Percentiles rank a stretch among this genome's conserved stretches.
phyloP scores from a whole-genome alignment of 2,888 invertebrate species.

The Thecophora atra region DNA sequence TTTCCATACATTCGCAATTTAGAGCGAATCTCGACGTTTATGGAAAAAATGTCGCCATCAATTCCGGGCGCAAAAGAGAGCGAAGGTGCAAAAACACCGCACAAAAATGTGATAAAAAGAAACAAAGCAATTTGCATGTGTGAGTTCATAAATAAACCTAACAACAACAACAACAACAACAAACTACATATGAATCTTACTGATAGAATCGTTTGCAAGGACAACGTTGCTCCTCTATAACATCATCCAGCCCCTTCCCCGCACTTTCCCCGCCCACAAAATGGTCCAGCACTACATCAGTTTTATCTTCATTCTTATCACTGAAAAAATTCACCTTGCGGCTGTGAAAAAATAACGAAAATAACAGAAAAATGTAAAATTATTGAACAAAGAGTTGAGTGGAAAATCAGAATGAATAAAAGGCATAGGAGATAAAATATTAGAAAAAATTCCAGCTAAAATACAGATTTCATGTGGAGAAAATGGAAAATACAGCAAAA shows the following conservation, averaged over 20 bases:
- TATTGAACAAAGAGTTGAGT: conserved; percentile 54
- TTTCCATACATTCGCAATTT: conserved; percentile 57
- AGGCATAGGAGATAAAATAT: conserved; percentile 20
- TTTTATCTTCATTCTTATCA: conserved; percentile 20
- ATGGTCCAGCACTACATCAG: not conserved
- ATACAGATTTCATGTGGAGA: not conserved
- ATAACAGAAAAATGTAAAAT: conserved; percentile 44
- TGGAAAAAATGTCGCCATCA: conserved; percentile 43
- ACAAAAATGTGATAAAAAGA: conserved; percentile 26
- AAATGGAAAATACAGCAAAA: conserved; percentile 3
- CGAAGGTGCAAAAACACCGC: not conserved
- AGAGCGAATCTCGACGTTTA: conserved; percentile 52
- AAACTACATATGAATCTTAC: not conserved
- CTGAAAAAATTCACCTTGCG: conserved; percentile 30
- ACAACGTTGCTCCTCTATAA: not conserved
- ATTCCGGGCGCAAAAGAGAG: conserved; percentile 37
- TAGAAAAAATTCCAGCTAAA: conserved; percentile 17
- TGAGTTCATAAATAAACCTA: conserved; percentile 61
- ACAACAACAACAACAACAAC: conserved; percentile 20
- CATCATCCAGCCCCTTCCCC: not conserved
- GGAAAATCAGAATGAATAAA: conserved; percentile 50
- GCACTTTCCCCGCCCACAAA: not conserved
- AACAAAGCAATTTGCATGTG: conserved; percentile 57
- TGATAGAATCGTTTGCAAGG: not conserved
- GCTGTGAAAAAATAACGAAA: not conserved